Percentiles rank a stretch among this genome's conserved stretches.
phyloP scores from a whole-genome alignment of 2,113 vertebrate genomes.

The Alethe diademata region DNA sequence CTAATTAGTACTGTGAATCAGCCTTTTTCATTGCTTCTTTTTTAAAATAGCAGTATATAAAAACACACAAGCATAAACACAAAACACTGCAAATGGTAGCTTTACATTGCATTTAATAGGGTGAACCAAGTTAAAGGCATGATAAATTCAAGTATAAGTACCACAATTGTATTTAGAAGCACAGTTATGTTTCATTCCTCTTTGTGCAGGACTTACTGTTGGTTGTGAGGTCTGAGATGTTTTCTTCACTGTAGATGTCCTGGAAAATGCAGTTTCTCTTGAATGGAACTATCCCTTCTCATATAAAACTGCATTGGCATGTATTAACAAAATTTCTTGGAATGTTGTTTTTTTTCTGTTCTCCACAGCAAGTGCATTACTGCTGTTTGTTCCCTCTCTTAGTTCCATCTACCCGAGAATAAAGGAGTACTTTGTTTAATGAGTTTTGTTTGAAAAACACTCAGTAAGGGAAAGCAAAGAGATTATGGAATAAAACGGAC shows the following conservation, averaged over 20 bases:
- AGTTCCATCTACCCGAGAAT: slow-evolving; percentile 60
- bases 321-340: slow-evolving; percentile 35
- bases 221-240: neutral
- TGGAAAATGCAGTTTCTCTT: slow-evolving; percentile 23
- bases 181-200: neutral
- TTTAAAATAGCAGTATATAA: neutral
- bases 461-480: slow-evolving; percentile 55
- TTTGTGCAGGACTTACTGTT: slow-evolving; percentile 33
- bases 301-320: slow-evolving; percentile 20
- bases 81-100: neutral
- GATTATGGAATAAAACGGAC: slow-evolving; percentile 50
- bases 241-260: slow-evolving; percentile 35
- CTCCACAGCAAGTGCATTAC: slow-evolving; percentile 38
- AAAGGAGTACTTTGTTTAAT: slow-evolving; percentile 70
- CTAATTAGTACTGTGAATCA: neutral
- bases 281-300: neutral
- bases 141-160: neutral
- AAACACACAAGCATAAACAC: neutral
- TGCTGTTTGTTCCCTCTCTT: slow-evolving; percentile 45
- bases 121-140: neutral
- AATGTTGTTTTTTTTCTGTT: slow-evolving; percentile 38
- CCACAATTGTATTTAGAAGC: neutral
- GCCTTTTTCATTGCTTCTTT: neutral
- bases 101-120: neutral
- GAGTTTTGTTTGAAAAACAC: slow-evolving; percentile 40